These are phyloP conservation scores for Hofmannophila pseudospretella DNA, from an alignment of 2,888 invertebrate genomes.

Conservation along the genomic window DNA sequence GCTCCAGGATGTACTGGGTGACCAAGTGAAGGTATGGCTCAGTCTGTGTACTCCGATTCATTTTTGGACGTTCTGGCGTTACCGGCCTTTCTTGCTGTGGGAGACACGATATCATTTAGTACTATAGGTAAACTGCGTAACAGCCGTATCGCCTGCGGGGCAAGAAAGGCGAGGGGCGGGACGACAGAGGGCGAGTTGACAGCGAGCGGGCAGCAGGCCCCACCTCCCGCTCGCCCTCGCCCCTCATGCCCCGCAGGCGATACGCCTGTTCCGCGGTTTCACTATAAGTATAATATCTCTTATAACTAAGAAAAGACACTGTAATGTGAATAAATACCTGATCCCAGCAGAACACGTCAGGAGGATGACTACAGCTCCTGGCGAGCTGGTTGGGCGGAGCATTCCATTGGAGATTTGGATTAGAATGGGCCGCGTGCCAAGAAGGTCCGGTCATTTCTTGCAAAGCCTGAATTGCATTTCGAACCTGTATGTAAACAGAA, in stretches of 20 bases:
- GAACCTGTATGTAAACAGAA: conserved; percentile 71
- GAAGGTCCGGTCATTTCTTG: conserved; percentile 87
- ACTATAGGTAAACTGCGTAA: background rate
- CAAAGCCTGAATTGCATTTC: conserved; percentile 89
- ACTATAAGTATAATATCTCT: too few species aligned
- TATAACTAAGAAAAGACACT: too few species aligned
- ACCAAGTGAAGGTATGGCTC: conserved; percentile 79
- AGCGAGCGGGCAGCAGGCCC: too few species aligned
- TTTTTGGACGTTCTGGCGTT: conserved; percentile 60
- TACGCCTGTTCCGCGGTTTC: too few species aligned
- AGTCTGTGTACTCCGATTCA: conserved; percentile 78
- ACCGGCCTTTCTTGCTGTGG: conserved; percentile 57
- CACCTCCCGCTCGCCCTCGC: background rate
- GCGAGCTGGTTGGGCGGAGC: conserved; percentile 79
- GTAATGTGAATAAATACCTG: conserved; percentile 46
- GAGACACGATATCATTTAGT: background rate
- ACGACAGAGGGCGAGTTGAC: too few species aligned
- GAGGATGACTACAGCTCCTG: conserved; percentile 89
- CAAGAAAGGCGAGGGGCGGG: too few species aligned
- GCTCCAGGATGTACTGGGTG: conserved; percentile 82
- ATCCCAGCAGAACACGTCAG: conserved; percentile 90
- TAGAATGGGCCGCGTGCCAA: conserved; percentile 88
- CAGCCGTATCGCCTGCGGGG: too few species aligned
- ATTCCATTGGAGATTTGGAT: conserved; percentile 84
- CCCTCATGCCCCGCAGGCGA: background rate